Evolutionary conservation across 2,888 invertebrate genomes (phyloP).

Genomic region (Podabrus alpinus): DNA sequence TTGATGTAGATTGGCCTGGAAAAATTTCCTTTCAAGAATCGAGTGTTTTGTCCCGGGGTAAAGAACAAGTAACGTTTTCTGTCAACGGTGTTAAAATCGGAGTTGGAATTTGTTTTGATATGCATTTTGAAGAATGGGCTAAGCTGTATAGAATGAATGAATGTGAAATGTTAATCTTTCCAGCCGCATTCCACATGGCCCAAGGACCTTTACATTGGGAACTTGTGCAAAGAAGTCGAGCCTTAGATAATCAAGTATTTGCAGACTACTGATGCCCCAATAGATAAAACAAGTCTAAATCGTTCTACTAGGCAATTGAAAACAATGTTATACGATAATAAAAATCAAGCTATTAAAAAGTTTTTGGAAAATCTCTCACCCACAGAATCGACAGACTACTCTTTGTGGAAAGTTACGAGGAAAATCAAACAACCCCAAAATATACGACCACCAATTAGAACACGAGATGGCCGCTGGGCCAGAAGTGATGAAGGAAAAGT

Average conservation of each 20-base stretch:
- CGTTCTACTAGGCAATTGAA: too few species aligned
- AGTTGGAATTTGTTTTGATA: constrained; percentile 92
- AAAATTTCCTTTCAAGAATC: constrained; percentile 94
- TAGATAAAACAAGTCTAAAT: too few species aligned
- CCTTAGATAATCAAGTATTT: constrained; percentile 88
- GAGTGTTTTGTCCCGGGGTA: constrained; percentile 77
- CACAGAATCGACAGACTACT: too few species aligned
- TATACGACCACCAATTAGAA: too few species aligned
- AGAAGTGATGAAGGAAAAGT: too few species aligned
- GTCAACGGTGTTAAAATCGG: constrained; percentile 77
- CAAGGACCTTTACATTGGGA: constrained; percentile 96
- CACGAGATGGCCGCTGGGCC: too few species aligned
- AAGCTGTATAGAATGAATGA: constrained; percentile 71
- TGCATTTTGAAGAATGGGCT: constrained; percentile 89
- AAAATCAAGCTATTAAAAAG: too few species aligned
- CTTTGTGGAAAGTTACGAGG: too few species aligned
- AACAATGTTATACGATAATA: too few species aligned
- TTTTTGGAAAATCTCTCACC: too few species aligned
- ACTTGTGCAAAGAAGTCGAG: constrained; percentile 77
- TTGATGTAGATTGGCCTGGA: constrained; percentile 93
- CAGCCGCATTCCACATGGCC: constrained; percentile 95
- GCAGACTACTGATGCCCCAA: too few species aligned
- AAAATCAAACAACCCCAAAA: too few species aligned
- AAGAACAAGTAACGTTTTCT: constrained; percentile 73
- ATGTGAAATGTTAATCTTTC: constrained; percentile 86